Evolutionary conservation across 2,888 invertebrate species (phyloP).

Genomic region (Adelognathus sp.): DNA sequence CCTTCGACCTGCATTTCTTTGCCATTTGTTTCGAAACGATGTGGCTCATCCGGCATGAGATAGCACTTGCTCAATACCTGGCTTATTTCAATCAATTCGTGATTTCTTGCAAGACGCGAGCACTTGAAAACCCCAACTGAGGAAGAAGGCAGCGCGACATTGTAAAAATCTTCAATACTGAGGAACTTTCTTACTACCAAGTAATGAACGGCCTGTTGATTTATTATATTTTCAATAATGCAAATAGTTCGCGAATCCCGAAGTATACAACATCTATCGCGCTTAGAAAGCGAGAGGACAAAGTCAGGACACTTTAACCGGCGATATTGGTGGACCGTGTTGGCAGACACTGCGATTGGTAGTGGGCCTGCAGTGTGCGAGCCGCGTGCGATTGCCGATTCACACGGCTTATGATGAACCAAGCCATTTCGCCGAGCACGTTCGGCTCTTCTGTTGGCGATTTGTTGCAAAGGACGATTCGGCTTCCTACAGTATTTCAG

Average conservation of each 20-base stretch:
- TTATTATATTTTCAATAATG: not conserved
- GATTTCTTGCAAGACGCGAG: not conserved
- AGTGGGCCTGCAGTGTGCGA: not conserved
- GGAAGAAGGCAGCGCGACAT: constrained; percentile 6
- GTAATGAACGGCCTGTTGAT: not conserved
- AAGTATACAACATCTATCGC: not conserved
- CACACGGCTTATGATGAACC: not conserved
- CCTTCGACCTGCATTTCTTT: not conserved
- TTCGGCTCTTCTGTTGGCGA: constrained; percentile 9
- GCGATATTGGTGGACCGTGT: not conserved
- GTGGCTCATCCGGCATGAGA: not conserved
- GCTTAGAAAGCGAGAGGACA: not conserved
- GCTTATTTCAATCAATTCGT: not conserved
- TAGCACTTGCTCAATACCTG: not conserved
- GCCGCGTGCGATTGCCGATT: not conserved
- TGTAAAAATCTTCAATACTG: not conserved
- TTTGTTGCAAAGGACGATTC: constrained; percentile 27
- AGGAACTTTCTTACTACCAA: not conserved
- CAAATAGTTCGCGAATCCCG: not conserved
- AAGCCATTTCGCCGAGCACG: not conserved
- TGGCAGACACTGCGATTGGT: not conserved
- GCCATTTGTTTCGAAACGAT: constrained; percentile 1
- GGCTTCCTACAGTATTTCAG: constrained; percentile 28
- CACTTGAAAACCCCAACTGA: constrained; percentile 9
- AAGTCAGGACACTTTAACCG: not conserved